These are phyloP conservation scores for Automeris io DNA, from an alignment of 2,888 invertebrate genomes.

Conservation along the genomic window DNA sequence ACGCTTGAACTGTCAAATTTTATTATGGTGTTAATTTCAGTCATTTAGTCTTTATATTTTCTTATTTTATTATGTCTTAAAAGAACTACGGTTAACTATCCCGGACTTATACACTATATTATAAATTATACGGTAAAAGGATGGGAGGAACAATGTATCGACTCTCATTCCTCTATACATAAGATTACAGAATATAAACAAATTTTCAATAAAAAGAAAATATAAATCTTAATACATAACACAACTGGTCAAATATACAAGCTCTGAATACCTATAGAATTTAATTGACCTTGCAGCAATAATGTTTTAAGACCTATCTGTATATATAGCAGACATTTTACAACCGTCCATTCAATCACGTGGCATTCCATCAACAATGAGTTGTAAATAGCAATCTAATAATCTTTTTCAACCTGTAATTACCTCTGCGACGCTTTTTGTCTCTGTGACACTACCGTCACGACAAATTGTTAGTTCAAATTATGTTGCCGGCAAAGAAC, in stretches of 20 bases:
- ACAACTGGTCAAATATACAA: not conserved
- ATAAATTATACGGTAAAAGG: too few species aligned
- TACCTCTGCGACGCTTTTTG: constrained; percentile 53
- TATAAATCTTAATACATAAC: not conserved
- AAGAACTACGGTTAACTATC: too few species aligned
- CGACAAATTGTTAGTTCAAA: constrained; percentile 55
- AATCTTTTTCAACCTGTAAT: constrained; percentile 54
- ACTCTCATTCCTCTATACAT: too few species aligned
- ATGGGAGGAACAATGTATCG: too few species aligned
- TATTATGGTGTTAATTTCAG: too few species aligned
- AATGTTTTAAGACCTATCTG: constrained; percentile 4
- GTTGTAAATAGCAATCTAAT: constrained; percentile 55
- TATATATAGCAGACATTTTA: constrained; percentile 13
- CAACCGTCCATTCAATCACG: constrained; percentile 23
- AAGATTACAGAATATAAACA: too few species aligned
- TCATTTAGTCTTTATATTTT: too few species aligned
- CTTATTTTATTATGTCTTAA: too few species aligned
- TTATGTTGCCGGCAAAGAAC: constrained; percentile 52
- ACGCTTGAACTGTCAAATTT: too few species aligned
- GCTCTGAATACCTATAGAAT: too few species aligned
- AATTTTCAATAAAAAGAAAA: not conserved
- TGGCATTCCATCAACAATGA: constrained; percentile 37
- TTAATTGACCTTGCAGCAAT: constrained; percentile 5
- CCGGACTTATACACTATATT: too few species aligned
- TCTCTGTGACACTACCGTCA: constrained; percentile 37